phyloP scores from a whole-genome alignment of 1,140 invertebrate genomes.

The Calliphora vicina region DNA sequence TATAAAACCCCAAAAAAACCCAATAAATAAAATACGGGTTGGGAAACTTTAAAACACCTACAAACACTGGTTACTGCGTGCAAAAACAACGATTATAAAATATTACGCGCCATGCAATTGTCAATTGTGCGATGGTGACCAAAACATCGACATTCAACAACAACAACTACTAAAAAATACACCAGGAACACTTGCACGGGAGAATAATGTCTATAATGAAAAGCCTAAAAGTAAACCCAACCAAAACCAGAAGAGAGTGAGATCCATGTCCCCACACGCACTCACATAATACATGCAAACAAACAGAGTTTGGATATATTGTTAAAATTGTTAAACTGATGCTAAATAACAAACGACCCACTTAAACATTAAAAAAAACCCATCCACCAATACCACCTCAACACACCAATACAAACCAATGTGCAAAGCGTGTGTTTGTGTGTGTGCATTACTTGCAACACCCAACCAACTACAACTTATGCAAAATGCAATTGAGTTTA shows the following conservation, averaged over 20 bases:
- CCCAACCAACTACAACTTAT: neutral
- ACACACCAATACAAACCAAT: neutral
- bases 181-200: neutral
- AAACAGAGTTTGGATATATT: neutral
- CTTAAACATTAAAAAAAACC: constrained; percentile 10
- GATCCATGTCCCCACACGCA: neutral
- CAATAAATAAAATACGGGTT: neutral
- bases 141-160: neutral
- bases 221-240: neutral
- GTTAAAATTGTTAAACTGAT: constrained; percentile 27
- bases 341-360: constrained; percentile 35
- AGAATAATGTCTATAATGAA: neutral
- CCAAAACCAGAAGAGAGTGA: neutral
- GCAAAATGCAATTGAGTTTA: constrained; percentile 21
- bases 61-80: neutral
- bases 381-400: neutral
- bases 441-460: too few relatives aligned
- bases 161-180: neutral
- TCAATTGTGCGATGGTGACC: neutral
- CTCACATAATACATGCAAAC: neutral
- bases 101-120: constrained; percentile 12
- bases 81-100: constrained; percentile 2
- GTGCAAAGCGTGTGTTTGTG: neutral
- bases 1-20: neutral
- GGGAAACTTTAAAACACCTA: neutral